These are phyloP conservation scores for Elephantulus edwardii DNA, from an alignment of 2,113 vertebrate species.

Conservation along the genomic window DNA sequence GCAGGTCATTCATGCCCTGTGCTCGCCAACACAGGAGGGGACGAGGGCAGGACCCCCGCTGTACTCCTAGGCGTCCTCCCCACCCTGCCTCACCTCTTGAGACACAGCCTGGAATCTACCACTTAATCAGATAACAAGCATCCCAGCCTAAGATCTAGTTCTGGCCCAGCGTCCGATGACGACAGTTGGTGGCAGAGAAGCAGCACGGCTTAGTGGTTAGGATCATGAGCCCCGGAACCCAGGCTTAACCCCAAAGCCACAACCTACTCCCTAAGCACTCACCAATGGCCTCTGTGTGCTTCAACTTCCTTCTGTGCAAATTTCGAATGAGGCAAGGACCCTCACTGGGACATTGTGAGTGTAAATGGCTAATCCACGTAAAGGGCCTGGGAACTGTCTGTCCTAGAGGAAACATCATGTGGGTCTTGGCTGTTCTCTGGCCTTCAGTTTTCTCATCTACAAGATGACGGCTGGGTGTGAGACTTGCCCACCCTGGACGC, in stretches of 20 bases:
- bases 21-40: background rate
- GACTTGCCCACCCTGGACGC: background rate
- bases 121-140: fast-evolving
- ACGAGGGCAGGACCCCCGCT: fast-evolving
- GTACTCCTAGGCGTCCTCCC: fast-evolving
- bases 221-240: background rate
- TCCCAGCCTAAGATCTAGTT: background rate
- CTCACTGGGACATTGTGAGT: background rate
- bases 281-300: background rate
- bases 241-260: background rate
- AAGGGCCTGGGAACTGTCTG: background rate
- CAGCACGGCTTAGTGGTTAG: background rate
- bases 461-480: background rate
- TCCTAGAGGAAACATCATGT: fast-evolving
- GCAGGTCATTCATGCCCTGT: background rate
- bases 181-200: background rate
- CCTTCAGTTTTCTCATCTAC: background rate
- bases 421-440: background rate
- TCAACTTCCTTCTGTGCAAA: background rate
- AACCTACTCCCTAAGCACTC: fast-evolving
- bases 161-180: fast-evolving
- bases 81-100: background rate
- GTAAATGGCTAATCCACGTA: fast-evolving
- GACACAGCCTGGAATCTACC: fast-evolving
- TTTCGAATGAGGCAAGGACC: too few species aligned